Evolutionary conservation across 2,113 vertebrate genomes (phyloP), one percentile per base, ranked within the genome.

Genomic region (Laticauda colubrina): DNA sequence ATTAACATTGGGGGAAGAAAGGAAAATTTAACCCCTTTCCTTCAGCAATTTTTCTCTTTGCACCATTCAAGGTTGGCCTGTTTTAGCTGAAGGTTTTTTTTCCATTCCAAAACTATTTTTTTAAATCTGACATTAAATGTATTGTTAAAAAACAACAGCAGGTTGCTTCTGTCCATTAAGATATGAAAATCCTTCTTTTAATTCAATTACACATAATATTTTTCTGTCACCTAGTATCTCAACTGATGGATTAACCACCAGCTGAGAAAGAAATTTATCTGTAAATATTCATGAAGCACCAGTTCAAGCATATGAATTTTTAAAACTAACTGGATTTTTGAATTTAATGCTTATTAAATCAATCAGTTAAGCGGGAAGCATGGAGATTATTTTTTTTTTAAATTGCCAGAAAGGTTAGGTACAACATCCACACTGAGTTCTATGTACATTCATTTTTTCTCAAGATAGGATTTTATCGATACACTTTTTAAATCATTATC

Each of bases 271-370:
- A 93, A 89, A 55, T 92, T 87, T 87, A 86, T 26, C n/a, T 90
- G 57, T 87, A 92, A 94, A 87, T 90, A 90, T 90, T 92, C 39
- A 92, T 90, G 88, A 91, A 57, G 26, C 39, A 21, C 26, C 56
- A 75, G 21, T 87, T 89, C 89, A 93, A 81, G 89, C 39, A 64
- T 85, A 10, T 64, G 64, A 64, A 85, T 61, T 89, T 53, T 87
- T 39, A 90, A 90, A 90, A 57, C 26, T 53, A 90, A 64, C 54
- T 3, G 20, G 39, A 48, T 90, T 89, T 53, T 81, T 89, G 26
- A 48, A 85, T 89, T 89, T 85, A 92, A 92, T 85, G 48, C 55
- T 89, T 88, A 69, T 53, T n/a, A 92, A 92, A 53, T 61, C 56
- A 92, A 81, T 43, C 61, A 56, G 53, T 39, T 92, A 21, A 92